Conservation (phyloP, 2,888 invertebrate species). For the Euplagia quadripunctaria region DNA sequence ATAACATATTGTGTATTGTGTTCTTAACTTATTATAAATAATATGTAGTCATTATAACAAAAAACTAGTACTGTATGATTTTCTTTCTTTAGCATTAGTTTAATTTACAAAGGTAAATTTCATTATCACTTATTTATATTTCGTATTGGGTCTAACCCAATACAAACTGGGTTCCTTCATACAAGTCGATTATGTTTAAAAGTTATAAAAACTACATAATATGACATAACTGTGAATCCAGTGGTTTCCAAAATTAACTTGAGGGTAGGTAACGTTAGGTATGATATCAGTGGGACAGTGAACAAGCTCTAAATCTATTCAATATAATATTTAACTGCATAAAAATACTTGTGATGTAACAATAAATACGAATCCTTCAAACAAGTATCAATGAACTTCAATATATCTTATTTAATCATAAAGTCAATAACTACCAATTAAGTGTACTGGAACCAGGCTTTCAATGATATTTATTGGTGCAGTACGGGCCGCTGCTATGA, state of each 20-base stretch:
- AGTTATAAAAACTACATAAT: constrained; percentile 41
- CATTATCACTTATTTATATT: constrained; percentile 13
- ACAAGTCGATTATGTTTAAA: constrained; percentile 6
- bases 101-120: constrained; percentile 15
- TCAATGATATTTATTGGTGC: constrained; percentile 10
- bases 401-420: constrained; percentile 34
- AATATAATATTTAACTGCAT: constrained; percentile 31
- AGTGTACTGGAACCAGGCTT: constrained; percentile 20
- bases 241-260: constrained; percentile 24
- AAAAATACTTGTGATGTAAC: constrained; percentile 31
- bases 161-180: constrained; percentile 13
- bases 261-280: constrained; percentile 5
- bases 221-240: constrained; percentile 20
- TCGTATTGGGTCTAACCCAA: constrained; percentile 21
- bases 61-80: constrained; percentile 15
- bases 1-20: constrained; percentile 33
- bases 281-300: constrained; percentile 20
- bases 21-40: constrained; percentile 23
- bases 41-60: constrained; percentile 41
- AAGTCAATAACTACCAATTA: constrained; percentile 34
- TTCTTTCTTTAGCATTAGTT: background rate
- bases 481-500: background rate
- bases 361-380: constrained; percentile 25
- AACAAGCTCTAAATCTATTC: constrained; percentile 38
- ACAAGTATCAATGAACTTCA: constrained; percentile 28